These are phyloP conservation scores for Sminthurinus aureus DNA, from an alignment of 2,888 invertebrate genomes.

Conservation along the genomic window DNA sequence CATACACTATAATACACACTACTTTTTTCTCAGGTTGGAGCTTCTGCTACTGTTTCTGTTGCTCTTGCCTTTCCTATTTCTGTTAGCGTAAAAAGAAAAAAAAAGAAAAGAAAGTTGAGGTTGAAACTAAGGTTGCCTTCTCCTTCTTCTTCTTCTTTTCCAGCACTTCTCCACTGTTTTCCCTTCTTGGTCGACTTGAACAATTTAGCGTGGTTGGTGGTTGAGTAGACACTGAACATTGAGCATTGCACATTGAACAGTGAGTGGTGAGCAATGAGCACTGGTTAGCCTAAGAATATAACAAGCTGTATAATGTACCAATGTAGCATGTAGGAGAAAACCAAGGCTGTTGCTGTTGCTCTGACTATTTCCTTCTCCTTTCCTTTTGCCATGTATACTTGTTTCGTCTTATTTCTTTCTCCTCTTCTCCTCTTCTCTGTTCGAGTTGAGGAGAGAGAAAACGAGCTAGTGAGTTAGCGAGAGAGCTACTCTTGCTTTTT, in stretches of 20 bases:
- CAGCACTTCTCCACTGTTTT: not conserved
- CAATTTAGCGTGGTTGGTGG: not conserved
- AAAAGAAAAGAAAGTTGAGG: conserved; percentile 12
- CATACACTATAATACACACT: not conserved
- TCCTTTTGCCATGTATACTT: not conserved
- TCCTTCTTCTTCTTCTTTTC: not conserved
- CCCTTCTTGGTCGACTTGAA: not conserved
- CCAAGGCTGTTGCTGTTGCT: not conserved
- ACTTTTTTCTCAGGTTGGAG: not conserved
- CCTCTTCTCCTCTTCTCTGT: not conserved
- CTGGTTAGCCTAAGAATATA: not conserved
- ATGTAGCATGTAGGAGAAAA: not conserved
- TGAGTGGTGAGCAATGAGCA: not conserved
- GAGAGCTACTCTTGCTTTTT: conserved; percentile 30
- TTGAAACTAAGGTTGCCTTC: conserved; percentile 5
- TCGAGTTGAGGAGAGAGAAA: too few species aligned
- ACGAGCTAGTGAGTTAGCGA: not conserved
- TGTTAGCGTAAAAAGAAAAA: not conserved
- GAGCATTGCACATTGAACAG: not conserved
- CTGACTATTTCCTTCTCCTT: not conserved
- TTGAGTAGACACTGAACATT: not conserved
- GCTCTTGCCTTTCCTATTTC: not conserved
- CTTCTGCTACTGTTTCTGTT: not conserved
- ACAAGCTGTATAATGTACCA: not conserved
- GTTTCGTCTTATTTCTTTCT: not conserved